Percentiles rank a stretch among this genome's conserved stretches.
These are phyloP conservation scores for Scolopax rusticola DNA, from an alignment of 2,797 vertebrate species.

Conservation along the genomic window DNA sequence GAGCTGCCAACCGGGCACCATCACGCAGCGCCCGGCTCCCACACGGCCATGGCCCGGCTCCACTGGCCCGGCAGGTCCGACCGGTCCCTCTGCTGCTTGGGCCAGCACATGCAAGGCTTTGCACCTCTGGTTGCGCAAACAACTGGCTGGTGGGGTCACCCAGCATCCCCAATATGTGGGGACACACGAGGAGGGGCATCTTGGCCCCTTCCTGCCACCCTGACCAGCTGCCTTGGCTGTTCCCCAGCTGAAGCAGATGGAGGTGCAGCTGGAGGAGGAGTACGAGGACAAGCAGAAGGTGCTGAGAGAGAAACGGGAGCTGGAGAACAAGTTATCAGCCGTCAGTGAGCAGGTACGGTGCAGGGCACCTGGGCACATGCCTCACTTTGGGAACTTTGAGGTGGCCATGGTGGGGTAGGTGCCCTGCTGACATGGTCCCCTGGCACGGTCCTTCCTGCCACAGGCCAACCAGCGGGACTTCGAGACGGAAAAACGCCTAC, in stretches of 20 bases:
- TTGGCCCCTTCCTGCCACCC: rapidly evolving
- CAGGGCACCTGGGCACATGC: background rate
- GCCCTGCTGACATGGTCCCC: rapidly evolving
- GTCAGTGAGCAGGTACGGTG: conserved; percentile 89
- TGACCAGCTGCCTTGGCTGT: background rate
- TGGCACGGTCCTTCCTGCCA: background rate
- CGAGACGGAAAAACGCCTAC: conserved; percentile 92
- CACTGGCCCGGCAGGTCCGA: background rate
- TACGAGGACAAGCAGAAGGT: conserved; percentile 98
- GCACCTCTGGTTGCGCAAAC: background rate
- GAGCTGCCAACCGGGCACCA: background rate
- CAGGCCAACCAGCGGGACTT: conserved; percentile 91
- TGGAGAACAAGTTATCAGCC: conserved; percentile 89
- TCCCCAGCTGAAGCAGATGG: conserved; percentile 89
- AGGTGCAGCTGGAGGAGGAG: conserved; percentile 95
- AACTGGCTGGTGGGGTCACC: background rate
- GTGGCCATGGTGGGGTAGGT: rapidly evolving
- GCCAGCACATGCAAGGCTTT: background rate
- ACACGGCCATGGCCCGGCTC: background rate
- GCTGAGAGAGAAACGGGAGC: conserved; percentile 91
- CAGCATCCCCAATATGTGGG: rapidly evolving
- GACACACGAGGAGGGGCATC: rapidly evolving
- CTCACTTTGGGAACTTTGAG: background rate
- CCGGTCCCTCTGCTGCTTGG: background rate
- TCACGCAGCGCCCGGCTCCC: background rate